Evolutionary conservation across 2,797 vertebrate genomes (phyloP), one percentile per base, ranked within the genome.

Genomic region (Pelobates cultripes): DNA sequence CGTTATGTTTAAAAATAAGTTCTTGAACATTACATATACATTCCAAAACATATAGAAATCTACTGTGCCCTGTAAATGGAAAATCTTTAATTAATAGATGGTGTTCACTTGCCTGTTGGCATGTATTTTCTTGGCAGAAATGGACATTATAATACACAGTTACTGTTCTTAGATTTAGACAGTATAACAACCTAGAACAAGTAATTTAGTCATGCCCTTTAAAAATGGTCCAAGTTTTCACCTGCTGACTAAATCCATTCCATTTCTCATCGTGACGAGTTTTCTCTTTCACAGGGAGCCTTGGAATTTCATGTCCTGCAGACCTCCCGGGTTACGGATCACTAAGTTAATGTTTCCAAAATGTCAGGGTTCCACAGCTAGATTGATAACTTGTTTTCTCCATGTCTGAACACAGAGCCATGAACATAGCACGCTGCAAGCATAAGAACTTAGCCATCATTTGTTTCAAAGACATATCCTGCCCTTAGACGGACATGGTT

Each of bases 311-410:
- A 80, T 79, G 73, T 79, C 82, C 82, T 73, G 82, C 67, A 84
- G 77, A 84, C 77, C 82, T 84, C 42, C 82, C 57, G 73, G 82
- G 82, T 84, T 84, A 84, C 28, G 82, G 82, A 79, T 84, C 82
- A 84, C 82, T 80, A 84, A 80, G 60, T 84, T 84, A 80, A 84
- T 84, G 82, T 84, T 84, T 80, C 82, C 77, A 76, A 84, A 84
- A 80, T 84, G 82, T 84, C 82, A 84, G 82, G 60, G 47, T 72
- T 76, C 73, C 40, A 17, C 68, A 66, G 73, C 42, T 72, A 84
- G 82, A 84, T 84, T 84, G 82, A 84, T 84, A 84, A 84, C 77
- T 84, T 84, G 82, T 84, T 84, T 84, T 84, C 68, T 67, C 73
- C 73, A 80, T 84, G 77, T 84, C 82, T 84, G 77, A 84, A 84